Evolutionary conservation across 2,888 invertebrate species (phyloP).

Genomic region (Amphipyra berbera): DNA sequence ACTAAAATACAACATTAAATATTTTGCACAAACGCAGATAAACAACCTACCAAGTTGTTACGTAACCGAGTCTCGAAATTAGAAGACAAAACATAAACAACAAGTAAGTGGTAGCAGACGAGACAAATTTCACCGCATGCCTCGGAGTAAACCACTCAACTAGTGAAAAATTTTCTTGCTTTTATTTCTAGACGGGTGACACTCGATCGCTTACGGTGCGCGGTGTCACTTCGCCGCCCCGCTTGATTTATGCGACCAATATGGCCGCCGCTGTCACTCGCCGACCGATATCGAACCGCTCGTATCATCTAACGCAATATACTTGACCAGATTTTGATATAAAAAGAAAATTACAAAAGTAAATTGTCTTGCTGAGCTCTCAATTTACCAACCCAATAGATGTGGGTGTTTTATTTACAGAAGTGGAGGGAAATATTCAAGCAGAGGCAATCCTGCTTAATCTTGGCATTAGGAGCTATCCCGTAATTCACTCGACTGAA

Average conservation of each 20-base stretch:
- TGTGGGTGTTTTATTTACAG: constrained; percentile 59
- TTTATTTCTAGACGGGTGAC: constrained; percentile 87
- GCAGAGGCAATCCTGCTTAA: constrained; percentile 59
- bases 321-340: constrained; percentile 64
- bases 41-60: constrained; percentile 51
- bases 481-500: constrained; percentile 60
- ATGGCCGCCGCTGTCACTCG: constrained; percentile 87
- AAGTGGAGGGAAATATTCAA: constrained; percentile 57
- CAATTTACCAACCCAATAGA: constrained; percentile 56
- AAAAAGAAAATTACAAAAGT: constrained; percentile 59
- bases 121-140: constrained; percentile 85
- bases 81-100: constrained; percentile 62
- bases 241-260: constrained; percentile 89
- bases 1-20: constrained; percentile 54
- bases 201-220: constrained; percentile 87
- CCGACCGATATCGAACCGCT: constrained; percentile 81
- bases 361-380: constrained; percentile 61
- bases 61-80: constrained; percentile 60
- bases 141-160: constrained; percentile 86
- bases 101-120: constrained; percentile 62
- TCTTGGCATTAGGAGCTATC: constrained; percentile 59
- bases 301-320: constrained; percentile 76
- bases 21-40: constrained; percentile 53
- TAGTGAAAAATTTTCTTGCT: constrained; percentile 84
- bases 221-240: constrained; percentile 83